phyloP scores from a whole-genome alignment of 2,888 invertebrate species.

The Eristalis tenax region DNA sequence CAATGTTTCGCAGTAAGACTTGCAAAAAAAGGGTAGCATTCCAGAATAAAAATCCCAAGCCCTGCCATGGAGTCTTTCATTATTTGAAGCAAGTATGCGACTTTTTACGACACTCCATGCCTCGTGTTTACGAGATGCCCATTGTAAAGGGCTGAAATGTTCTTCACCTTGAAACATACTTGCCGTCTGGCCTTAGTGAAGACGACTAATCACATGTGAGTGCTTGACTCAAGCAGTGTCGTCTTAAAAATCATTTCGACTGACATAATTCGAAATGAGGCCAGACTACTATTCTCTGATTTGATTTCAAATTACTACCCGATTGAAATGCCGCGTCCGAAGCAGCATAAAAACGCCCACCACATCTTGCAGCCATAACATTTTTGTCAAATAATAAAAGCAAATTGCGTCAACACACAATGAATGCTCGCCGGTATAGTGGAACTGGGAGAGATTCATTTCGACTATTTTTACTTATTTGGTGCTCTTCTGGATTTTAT shows the following conservation, averaged over 20 bases:
- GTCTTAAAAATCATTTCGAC: background rate
- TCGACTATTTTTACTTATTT: background rate
- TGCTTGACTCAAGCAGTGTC: background rate
- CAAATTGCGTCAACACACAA: background rate
- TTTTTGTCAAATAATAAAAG: background rate
- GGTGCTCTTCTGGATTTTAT: background rate
- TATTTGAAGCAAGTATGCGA: too few relatives aligned
- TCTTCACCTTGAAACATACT: background rate
- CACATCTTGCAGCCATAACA: background rate
- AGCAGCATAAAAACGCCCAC: background rate
- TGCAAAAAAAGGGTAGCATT: too few relatives aligned
- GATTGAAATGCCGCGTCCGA: background rate
- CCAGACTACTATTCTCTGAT: background rate
- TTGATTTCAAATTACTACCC: background rate
- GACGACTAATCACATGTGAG: background rate
- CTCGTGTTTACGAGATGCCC: too few relatives aligned
- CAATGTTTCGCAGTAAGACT: too few relatives aligned
- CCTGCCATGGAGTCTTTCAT: too few relatives aligned
- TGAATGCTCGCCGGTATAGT: background rate
- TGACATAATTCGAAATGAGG: background rate
- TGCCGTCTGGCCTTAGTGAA: background rate
- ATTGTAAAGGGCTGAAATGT: too few relatives aligned
- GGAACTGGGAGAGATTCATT: background rate
- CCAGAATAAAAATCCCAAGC: too few relatives aligned
- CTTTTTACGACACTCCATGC: too few relatives aligned